These are phyloP conservation scores for Coenobita brevimanus DNA, from an alignment of 1,140 invertebrate species.

Conservation along the genomic window DNA sequence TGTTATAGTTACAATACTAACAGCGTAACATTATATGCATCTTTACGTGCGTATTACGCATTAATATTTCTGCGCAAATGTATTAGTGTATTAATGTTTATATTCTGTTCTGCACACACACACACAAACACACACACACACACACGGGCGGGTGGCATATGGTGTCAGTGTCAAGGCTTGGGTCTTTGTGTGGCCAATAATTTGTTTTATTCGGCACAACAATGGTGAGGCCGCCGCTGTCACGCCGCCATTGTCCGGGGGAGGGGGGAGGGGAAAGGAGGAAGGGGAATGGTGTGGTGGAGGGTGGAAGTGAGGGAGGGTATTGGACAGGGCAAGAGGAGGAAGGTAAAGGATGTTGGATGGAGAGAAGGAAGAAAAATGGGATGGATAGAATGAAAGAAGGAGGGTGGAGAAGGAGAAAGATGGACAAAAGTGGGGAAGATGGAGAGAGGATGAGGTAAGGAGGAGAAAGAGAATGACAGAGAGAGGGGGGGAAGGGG, in stretches of 20 bases:
- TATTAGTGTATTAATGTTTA: neutral
- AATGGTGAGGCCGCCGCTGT: slow-evolving; percentile 14
- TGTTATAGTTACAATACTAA: too few species aligned
- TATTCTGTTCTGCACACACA: neutral
- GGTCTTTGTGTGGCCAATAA: slow-evolving; percentile 47
- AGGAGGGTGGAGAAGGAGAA: neutral
- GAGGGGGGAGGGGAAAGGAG: neutral
- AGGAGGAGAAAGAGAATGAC: neutral
- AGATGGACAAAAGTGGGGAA: neutral
- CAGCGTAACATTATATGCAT: too few species aligned
- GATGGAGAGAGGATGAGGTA: neutral
- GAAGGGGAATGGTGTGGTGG: neutral
- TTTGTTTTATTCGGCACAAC: slow-evolving; percentile 52
- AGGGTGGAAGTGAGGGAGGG: neutral
- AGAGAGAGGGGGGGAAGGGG: neutral
- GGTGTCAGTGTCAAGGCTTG: slow-evolving; percentile 52
- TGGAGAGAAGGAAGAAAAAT: too few species aligned
- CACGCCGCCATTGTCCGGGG: slow-evolving; percentile 37
- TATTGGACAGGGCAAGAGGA: neutral
- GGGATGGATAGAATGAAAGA: neutral
- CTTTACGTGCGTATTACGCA: too few species aligned
- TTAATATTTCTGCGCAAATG: neutral
- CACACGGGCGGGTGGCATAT: slow-evolving; percentile 15
- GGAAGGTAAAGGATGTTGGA: neutral
- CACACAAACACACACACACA: too few species aligned